phyloP scores from a whole-genome alignment of 92 coral and sea anemone genomes.

The Bergia sp. region DNA sequence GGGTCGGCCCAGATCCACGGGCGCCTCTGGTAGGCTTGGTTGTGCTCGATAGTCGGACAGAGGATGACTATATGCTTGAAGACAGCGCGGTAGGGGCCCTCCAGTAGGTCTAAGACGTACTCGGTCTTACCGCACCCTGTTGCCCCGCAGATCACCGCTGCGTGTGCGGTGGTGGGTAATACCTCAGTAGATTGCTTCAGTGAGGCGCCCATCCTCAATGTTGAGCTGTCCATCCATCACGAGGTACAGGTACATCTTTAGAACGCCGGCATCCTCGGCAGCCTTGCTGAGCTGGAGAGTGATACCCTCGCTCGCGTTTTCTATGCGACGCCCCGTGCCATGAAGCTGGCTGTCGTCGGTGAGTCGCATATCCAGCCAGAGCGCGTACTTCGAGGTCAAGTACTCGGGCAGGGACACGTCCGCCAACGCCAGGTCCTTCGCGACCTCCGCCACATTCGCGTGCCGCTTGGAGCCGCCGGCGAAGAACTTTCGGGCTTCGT shows the following conservation, averaged over 20 bases:
- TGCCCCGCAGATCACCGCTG: slow-evolving; percentile 13
- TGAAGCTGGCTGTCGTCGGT: neutral
- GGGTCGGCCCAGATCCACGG: too few species aligned
- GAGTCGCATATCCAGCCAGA: neutral
- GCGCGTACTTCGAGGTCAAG: neutral
- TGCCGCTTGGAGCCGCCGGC: too few species aligned
- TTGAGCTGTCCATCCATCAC: slow-evolving; percentile 29
- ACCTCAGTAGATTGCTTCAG: neutral
- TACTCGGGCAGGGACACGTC: neutral
- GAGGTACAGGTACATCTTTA: neutral
- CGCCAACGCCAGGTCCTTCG: slow-evolving; percentile 2
- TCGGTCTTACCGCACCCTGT: slow-evolving; percentile 28
- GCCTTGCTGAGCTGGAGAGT: slow-evolving; percentile 4
- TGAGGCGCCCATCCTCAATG: slow-evolving; percentile 7
- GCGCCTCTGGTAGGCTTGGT: neutral
- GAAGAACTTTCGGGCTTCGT: slow-evolving; percentile 2
- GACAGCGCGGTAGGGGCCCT: slow-evolving; percentile 1
- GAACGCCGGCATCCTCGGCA: neutral
- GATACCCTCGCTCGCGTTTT: neutral
- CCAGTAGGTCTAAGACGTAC: slow-evolving; percentile 1
- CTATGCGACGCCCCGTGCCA: too few species aligned
- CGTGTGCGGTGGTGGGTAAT: neutral
- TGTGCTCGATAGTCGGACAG: slow-evolving; percentile 10
- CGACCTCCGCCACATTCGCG: neutral
- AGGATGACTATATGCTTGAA: slow-evolving; percentile 20